Evolutionary conservation across 2,888 invertebrate genomes (phyloP).

Genomic region (Melanostoma scalare): DNA sequence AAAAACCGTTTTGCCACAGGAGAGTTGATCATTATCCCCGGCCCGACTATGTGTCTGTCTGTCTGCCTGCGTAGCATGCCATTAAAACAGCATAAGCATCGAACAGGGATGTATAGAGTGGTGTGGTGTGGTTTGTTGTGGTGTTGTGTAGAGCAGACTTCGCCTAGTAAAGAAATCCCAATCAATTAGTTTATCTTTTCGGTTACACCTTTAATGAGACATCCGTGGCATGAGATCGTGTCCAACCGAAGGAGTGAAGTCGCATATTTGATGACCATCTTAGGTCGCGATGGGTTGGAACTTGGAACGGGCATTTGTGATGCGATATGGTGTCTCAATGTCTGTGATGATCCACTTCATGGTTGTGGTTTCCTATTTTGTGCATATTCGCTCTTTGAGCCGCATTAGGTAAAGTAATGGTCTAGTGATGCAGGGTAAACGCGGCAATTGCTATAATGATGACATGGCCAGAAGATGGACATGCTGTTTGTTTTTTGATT

Average conservation of each 20-base stretch:
- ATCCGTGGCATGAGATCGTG: slow-evolving; percentile 71
- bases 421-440: slow-evolving; percentile 52
- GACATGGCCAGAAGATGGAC: slow-evolving; percentile 56
- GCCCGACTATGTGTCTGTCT: neutral
- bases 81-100: too few relatives aligned
- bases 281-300: slow-evolving; percentile 51
- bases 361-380: slow-evolving; percentile 71
- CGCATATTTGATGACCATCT: slow-evolving; percentile 67
- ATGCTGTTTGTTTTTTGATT: slow-evolving; percentile 62
- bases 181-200: slow-evolving; percentile 75
- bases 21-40: slow-evolving; percentile 68
- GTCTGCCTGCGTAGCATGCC: slow-evolving; percentile 3
- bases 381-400: slow-evolving; percentile 46
- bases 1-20: slow-evolving; percentile 68
- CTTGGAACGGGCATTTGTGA: slow-evolving; percentile 46
- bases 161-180: slow-evolving; percentile 70
- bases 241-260: slow-evolving; percentile 43
- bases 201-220: slow-evolving; percentile 74
- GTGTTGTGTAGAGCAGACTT: neutral
- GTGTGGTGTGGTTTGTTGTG: neutral
- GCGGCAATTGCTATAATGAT: slow-evolving; percentile 65
- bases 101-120: neutral
- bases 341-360: slow-evolving; percentile 69
- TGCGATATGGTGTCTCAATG: slow-evolving; percentile 66
- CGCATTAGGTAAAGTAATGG: slow-evolving; percentile 55